Conservation (phyloP, 2,797 vertebrate species). For the Ctenosaura bakeri region DNA sequence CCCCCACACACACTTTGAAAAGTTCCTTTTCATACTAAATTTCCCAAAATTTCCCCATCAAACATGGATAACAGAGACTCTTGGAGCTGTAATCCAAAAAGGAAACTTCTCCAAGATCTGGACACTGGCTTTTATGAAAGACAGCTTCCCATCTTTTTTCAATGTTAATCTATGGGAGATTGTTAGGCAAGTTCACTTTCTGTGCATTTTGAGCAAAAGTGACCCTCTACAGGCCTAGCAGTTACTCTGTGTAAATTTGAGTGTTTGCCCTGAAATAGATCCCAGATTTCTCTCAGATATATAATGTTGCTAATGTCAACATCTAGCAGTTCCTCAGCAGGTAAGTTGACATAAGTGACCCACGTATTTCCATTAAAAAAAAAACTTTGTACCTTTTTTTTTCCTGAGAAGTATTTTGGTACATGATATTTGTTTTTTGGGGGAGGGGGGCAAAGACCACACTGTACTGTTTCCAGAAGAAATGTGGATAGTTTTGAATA, state of each 20-base stretch:
- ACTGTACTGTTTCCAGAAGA: constrained; percentile 38
- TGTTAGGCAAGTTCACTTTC: background rate
- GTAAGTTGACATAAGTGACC: background rate
- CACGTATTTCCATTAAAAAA: background rate
- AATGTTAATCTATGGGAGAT: background rate
- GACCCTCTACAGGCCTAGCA: background rate
- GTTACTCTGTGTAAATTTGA: background rate
- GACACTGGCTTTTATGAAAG: background rate
- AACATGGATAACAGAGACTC: no score
- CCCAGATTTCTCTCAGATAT: background rate
- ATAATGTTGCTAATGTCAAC: background rate
- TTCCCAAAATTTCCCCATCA: no score
- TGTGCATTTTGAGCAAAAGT: background rate
- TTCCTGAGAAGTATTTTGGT: constrained; percentile 1
- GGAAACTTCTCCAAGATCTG: no score
- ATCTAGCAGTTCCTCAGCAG: background rate
- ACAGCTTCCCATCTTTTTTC: background rate
- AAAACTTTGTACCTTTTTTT: background rate
- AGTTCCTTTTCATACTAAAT: no score
- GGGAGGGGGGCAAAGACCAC: background rate
- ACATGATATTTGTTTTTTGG: constrained; percentile 41
- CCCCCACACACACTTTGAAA: no score
- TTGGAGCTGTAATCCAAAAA: no score
- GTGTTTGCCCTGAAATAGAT: background rate
- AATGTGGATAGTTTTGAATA: constrained; percentile 58